A percentile compares a stretch with the other conserved stretches of the same genome.
Evolutionary conservation across 2,797 vertebrate species (phyloP).

Genomic region (Sebastes trivittatus): DNA sequence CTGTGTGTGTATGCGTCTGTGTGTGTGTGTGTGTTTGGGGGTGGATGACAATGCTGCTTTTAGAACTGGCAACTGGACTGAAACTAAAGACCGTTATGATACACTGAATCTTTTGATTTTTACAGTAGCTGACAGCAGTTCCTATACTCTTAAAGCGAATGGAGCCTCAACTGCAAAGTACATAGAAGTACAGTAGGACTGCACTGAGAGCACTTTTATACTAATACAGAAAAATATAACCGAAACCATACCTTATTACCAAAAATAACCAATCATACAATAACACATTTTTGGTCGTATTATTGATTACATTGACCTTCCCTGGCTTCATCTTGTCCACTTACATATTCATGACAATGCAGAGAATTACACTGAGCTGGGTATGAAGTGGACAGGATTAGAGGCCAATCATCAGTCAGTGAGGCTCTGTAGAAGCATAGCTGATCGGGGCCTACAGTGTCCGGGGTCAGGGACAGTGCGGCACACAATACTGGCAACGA

Average conservation of each 20-base stretch:
- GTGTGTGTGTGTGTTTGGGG: background rate
- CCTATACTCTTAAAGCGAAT: constrained; percentile 23
- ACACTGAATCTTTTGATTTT: constrained; percentile 37
- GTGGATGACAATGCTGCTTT: background rate
- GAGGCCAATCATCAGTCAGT: constrained; percentile 56
- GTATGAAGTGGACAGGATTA: constrained; percentile 60
- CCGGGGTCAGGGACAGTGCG: constrained; percentile 58
- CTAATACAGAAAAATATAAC: background rate
- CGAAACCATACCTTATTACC: background rate
- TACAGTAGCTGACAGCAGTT: constrained; percentile 35
- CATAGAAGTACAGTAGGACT: background rate
- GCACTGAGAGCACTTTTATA: background rate
- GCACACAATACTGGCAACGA: constrained; percentile 30
- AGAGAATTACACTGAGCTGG: constrained; percentile 36
- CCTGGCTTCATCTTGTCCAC: constrained; percentile 37
- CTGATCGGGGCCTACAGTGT: constrained; percentile 35
- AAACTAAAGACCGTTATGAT: constrained; percentile 36
- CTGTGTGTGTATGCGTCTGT: background rate
- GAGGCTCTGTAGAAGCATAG: constrained; percentile 17
- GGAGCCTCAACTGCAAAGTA: constrained; percentile 10
- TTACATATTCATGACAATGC: constrained; percentile 35
- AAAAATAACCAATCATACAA: background rate
- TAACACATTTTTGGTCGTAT: background rate
- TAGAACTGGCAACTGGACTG: constrained; percentile 19
- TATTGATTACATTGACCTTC: constrained; percentile 25